Conservation (phyloP, 2,888 invertebrate genomes). For the Spilarctia lutea region DNA sequence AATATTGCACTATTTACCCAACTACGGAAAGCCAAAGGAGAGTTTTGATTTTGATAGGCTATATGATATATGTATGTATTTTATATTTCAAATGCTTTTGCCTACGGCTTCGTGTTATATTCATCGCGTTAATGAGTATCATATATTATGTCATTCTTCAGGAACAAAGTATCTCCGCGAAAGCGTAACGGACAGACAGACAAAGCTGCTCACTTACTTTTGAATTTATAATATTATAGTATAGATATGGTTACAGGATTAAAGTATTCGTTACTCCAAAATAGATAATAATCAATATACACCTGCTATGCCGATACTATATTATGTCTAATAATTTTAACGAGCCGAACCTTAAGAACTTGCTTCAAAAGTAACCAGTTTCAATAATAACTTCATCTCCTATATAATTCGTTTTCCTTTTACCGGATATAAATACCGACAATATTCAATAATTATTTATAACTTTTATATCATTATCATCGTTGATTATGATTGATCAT, state of each 20-base stretch:
- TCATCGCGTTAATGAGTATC: no score
- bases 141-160: no score
- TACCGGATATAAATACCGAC: constrained; percentile 43
- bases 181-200: no score
- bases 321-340: constrained; percentile 29
- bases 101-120: no score
- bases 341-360: constrained; percentile 29
- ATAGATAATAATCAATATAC: neutral
- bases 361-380: constrained; percentile 37
- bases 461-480: constrained; percentile 46
- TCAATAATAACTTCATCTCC: constrained; percentile 47
- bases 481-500: constrained; percentile 58
- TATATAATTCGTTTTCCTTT: constrained; percentile 43
- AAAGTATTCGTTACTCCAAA: neutral
- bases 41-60: no score
- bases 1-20: neutral
- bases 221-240: no score
- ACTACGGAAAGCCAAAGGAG: no score
- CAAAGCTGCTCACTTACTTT: no score
- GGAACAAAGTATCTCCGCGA: no score
- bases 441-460: constrained; percentile 44
- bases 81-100: no score
- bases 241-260: neutral
- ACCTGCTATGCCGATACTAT: constrained; percentile 7
- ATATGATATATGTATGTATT: no score